Conservation (phyloP, 2,888 invertebrate genomes). For the Trissolcus japonicus region DNA sequence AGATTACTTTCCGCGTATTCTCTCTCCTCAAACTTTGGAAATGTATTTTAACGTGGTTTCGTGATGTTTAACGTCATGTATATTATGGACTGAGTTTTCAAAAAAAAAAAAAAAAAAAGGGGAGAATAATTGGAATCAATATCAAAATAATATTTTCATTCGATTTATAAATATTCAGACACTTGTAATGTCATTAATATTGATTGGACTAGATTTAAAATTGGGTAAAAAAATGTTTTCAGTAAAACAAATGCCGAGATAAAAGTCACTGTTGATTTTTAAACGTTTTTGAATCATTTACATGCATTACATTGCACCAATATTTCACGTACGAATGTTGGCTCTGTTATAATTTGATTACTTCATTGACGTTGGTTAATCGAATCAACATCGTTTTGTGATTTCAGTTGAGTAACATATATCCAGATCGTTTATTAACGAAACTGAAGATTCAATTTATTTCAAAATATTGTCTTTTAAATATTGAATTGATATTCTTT, state of each 20-base stretch:
- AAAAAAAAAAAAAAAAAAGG: conserved; percentile 24
- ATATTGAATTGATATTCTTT: no score
- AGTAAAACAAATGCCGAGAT: no score
- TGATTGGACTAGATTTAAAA: conserved; percentile 1
- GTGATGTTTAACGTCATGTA: neutral
- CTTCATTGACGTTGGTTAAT: conserved; percentile 11
- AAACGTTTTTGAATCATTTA: neutral
- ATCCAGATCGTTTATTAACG: neutral
- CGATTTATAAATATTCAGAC: conserved; percentile 12
- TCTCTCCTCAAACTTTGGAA: conserved; percentile 19
- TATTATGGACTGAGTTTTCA: conserved; percentile 7
- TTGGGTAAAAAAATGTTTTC: neutral
- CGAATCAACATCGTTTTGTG: conserved; percentile 5
- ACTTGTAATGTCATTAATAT: neutral
- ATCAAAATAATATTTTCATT: no score
- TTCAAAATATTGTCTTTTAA: no score
- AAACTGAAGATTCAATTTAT: no score
- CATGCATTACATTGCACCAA: neutral
- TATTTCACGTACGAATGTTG: conserved; percentile 1
- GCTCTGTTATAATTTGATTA: conserved; percentile 9
- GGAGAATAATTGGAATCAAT: conserved; percentile 8
- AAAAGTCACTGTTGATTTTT: no score
- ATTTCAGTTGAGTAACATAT: conserved; percentile 1
- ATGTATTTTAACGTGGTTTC: conserved; percentile 31
- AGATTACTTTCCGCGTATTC: conserved; percentile 14